These are phyloP conservation scores for Anarhynchus alexandrinus DNA, from an alignment of 2,113 vertebrate species.

Conservation along the genomic window DNA sequence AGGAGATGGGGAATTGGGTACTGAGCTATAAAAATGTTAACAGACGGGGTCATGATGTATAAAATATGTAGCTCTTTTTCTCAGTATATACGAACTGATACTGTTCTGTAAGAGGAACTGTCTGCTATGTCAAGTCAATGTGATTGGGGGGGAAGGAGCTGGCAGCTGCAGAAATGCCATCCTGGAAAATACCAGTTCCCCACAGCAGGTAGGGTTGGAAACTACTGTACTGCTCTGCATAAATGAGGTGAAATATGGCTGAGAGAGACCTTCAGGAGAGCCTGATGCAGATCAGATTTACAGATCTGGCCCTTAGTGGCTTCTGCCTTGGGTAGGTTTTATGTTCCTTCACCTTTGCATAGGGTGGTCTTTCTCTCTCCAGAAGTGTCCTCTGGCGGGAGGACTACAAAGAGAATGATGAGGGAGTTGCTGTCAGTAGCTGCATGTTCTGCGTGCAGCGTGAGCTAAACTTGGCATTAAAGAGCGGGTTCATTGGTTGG, in stretches of 20 bases:
- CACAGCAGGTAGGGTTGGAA: not conserved
- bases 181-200: not conserved
- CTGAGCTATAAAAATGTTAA: not conserved
- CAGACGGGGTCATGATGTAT: not conserved
- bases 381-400: not conserved
- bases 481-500: not conserved
- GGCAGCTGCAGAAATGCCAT: not conserved
- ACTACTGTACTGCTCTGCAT: not conserved
- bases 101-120: not conserved
- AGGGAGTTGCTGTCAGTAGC: not conserved
- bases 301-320: not conserved
- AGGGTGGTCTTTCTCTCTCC: not conserved
- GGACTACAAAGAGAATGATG: not conserved
- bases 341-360: not conserved
- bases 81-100: not conserved
- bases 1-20: not conserved
- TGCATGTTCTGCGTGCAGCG: not conserved
- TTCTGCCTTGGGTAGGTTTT: not conserved
- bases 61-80: not conserved
- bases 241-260: not conserved
- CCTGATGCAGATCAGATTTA: not conserved
- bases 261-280: not conserved
- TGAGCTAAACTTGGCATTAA: not conserved
- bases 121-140: not conserved
- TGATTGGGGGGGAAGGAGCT: not conserved